Base-by-base conservation (phyloP, 2,888 invertebrate species). In the Hedychridium roseum region DNA sequence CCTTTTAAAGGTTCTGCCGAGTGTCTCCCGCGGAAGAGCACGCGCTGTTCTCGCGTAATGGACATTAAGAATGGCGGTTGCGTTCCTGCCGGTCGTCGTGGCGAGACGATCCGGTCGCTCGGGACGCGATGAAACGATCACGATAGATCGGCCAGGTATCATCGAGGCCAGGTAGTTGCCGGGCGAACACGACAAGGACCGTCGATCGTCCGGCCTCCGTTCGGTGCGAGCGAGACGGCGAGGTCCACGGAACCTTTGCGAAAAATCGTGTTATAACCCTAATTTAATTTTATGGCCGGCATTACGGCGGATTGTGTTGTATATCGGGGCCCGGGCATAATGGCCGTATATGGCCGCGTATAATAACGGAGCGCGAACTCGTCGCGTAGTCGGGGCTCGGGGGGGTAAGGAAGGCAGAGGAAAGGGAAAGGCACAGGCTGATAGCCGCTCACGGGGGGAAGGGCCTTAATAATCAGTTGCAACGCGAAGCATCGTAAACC, bases 181-280 rank as follows among this genome's bases (percentile, higher is more conserved):
- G 35, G 38, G 32, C 18, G 20, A 34, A 30, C 38, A 34, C 20
- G 27, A n/a, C 21, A 23, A 11, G 38, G 23, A 28, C 35, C 12
- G 58, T 54, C 49, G 54, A 52, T 38, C 40, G 49, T 58, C 35
- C 41, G 46, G 55, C 50, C 44, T 38, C 49, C 39, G 54, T 37
- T 20, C 20, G 17, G 39, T 15, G 27, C 17, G 16, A 26, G 26
- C n/a, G 45, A 31, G 41, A 50, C 53, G 38, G 31, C 38, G 49
- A 57, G 57, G 62, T 51, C 57, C 56, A 62, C 66, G 66, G 68
- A 66, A 70, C 73, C 76, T 76, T 75, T 75, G 76, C 75, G 76
- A 78, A 78, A 78, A 78, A 78, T 77, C 73, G 74, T 70, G 78
- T 78, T 78, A 78, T 77, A 78, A 78, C 78, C 78, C 78, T 78